Percentiles rank a stretch among this genome's conserved stretches.
Evolutionary conservation across 2,113 vertebrate species (phyloP).

Genomic region (Tonatia bakeri): DNA sequence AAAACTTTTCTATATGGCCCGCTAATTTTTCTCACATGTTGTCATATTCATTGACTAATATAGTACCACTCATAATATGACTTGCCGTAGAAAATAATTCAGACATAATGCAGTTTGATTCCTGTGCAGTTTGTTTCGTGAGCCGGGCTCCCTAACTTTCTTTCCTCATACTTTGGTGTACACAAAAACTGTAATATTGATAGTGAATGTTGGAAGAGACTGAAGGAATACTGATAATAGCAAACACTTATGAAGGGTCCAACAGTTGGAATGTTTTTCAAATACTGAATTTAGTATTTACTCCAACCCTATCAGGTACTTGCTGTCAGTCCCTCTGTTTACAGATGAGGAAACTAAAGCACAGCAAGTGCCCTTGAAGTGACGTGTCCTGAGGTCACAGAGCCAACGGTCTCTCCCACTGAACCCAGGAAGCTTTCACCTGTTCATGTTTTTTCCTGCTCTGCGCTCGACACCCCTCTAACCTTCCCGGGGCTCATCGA

Average conservation of each 20-base stretch:
- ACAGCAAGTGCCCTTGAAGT: not conserved
- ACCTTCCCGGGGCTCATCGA: not conserved
- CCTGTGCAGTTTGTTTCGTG: not conserved
- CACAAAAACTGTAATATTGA: not conserved
- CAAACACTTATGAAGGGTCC: not conserved
- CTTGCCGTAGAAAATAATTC: not conserved
- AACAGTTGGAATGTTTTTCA: not conserved
- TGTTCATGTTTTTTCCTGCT: not conserved
- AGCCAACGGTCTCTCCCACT: not conserved
- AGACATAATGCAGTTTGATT: not conserved
- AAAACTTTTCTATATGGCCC: not conserved
- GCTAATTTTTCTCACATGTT: not conserved
- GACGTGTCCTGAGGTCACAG: not conserved
- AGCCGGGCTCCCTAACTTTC: not conserved
- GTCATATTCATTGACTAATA: not conserved
- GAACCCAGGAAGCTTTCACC: not conserved
- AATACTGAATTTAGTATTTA: not conserved
- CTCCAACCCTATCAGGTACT: not conserved
- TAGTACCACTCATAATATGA: not conserved
- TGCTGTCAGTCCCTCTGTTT: not conserved
- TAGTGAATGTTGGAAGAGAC: not conserved
- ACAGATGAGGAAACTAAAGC: not conserved
- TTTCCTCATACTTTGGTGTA: not conserved
- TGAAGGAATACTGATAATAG: not conserved
- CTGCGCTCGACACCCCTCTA: not conserved